A percentile compares a stretch with the other conserved stretches of the same genome.
Evolutionary conservation across 2,113 vertebrate genomes (phyloP).

Genomic region (Marmota flaviventris): DNA sequence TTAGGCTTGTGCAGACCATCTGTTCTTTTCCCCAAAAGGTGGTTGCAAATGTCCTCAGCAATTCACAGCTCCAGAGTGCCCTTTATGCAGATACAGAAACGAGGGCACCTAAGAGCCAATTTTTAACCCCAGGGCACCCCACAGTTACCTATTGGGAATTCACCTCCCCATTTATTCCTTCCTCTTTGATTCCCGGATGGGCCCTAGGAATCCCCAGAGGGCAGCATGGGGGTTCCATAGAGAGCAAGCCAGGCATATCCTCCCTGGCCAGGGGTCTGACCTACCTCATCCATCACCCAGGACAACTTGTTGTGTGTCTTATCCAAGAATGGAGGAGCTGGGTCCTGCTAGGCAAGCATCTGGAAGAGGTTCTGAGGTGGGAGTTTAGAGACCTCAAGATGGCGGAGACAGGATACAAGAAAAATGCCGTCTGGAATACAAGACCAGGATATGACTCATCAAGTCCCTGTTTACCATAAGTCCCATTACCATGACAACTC

Average conservation of each 20-base stretch:
- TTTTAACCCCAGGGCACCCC: background rate
- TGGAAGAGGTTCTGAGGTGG: background rate
- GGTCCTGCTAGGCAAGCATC: background rate
- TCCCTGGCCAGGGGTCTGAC: background rate
- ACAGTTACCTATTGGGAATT: background rate
- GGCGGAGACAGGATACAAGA: background rate
- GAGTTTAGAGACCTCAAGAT: no score
- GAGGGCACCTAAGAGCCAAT: background rate
- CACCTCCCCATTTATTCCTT: background rate
- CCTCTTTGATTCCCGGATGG: background rate
- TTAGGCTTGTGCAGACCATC: conserved; percentile 9
- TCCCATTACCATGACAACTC: no score
- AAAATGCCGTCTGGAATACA: no score
- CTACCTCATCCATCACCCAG: background rate
- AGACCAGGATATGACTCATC: no score
- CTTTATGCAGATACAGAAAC: background rate
- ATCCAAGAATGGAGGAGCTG: background rate
- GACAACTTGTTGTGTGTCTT: background rate
- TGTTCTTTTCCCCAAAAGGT: background rate
- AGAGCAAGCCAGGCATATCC: background rate
- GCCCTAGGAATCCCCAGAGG: background rate
- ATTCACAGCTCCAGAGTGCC: background rate
- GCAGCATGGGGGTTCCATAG: background rate
- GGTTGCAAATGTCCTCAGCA: background rate
- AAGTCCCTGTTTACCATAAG: no score